Evolutionary conservation across 2,797 vertebrate species (phyloP), one percentile per base, ranked within the genome.

Genomic region (Semaprochilodus insignis): DNA sequence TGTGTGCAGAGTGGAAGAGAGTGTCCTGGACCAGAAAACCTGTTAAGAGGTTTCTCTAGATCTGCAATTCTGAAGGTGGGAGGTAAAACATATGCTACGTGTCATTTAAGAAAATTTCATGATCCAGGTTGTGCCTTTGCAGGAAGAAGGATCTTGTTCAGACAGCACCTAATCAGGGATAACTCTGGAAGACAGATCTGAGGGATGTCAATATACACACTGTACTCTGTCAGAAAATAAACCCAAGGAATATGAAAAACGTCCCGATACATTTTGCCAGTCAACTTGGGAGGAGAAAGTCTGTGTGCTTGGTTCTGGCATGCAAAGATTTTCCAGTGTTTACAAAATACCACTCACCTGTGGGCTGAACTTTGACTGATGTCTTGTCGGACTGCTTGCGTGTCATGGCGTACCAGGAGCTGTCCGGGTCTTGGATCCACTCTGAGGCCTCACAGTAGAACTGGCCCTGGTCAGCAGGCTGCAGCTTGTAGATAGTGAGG

Each of bases 391-490:
- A 97, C 86, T 97, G 97, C 87, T 97, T 99, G 85, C 94, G 95
- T 19, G 97, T 99, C 97, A 99, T 96, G 85, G 97, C 92, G 0
- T 96, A 99, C 98, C 98, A 99, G 15, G 95, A 95, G 72, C 91
- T 93, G 5, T 99, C 97, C 0, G 97, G 90, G 79, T 99, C 98
- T 91, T 99, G 97, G 87, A 99, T 97, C 98, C 98, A 99, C 90
- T 99, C 97, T 0, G 96, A 94, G 0, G 97, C 97, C 91, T 99
- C 97, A 0, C 98, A 99, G 94, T 97, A 99, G 63, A 98, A 95
- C 89, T 97, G 95, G 44, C 98, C 98, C 88, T 98, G 96, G 93
- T 99, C 98, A 0, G 95, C 91, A 0, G 97, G 96, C 93, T 99
- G 98, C 76, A 99, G 94, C 91, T 95, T 97, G 90, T 97, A 97